These are phyloP conservation scores for Peromyscus leucopus DNA, from an alignment of 2,113 vertebrate species.

Conservation along the genomic window DNA sequence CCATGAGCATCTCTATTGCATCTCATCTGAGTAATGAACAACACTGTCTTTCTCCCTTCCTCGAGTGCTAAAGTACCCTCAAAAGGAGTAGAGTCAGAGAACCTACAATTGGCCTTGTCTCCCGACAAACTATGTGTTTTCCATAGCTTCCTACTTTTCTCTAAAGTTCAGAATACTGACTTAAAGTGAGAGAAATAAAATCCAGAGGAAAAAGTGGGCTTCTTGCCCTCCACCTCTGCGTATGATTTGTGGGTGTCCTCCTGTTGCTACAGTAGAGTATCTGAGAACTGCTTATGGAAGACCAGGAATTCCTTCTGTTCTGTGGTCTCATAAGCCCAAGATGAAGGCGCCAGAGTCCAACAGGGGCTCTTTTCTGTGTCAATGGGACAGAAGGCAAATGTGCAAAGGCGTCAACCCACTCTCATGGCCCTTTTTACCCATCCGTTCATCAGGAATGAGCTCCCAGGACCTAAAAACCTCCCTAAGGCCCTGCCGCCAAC, in stretches of 20 bases:
- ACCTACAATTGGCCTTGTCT: background rate
- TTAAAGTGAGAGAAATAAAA: background rate
- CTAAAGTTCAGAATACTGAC: background rate
- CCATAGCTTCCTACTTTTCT: background rate
- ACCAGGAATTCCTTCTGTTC: background rate
- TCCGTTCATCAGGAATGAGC: background rate
- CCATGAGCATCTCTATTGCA: background rate
- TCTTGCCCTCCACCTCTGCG: background rate
- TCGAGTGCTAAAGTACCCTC: background rate
- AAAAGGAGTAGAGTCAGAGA: background rate
- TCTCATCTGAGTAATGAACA: background rate
- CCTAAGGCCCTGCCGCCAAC: too few relatives aligned
- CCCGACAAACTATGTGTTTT: background rate
- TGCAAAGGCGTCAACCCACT: background rate
- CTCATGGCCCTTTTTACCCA: background rate
- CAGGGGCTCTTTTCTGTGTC: background rate
- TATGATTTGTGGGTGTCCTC: background rate
- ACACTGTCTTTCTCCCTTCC: background rate
- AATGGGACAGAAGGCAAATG: background rate
- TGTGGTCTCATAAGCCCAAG: background rate
- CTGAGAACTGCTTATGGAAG: background rate
- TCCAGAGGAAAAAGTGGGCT: background rate
- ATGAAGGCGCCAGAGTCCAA: background rate
- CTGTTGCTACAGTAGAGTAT: background rate
- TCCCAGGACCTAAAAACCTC: background rate